These are phyloP conservation scores for Drosophila cognata DNA, from an alignment of 2,888 invertebrate genomes.

Conservation along the genomic window DNA sequence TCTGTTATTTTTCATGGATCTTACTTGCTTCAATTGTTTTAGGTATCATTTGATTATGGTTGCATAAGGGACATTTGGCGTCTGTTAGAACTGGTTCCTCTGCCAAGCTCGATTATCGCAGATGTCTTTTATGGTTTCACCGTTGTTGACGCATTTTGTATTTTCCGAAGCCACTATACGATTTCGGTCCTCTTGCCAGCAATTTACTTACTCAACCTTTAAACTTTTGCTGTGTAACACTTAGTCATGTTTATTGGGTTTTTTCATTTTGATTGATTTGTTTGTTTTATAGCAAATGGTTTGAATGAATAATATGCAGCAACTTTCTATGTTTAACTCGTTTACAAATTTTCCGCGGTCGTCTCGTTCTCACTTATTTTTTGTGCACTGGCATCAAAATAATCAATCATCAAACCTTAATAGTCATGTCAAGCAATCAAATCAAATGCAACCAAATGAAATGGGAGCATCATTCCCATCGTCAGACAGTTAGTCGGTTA, in stretches of 20 bases:
- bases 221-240: background rate
- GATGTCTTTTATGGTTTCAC: background rate
- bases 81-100: background rate
- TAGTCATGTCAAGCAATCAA: constrained; percentile 56
- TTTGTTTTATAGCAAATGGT: background rate
- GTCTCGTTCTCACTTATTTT: background rate
- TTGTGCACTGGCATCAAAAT: constrained; percentile 22
- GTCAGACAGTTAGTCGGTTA: constrained; percentile 10
- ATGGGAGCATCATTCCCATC: constrained; percentile 20
- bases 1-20: background rate
- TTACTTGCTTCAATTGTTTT: background rate
- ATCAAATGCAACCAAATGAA: constrained; percentile 62
- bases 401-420: constrained; percentile 72
- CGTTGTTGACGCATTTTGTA: background rate
- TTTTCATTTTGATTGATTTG: background rate
- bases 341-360: background rate
- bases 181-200: background rate
- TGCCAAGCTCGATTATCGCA: background rate
- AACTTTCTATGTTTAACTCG: background rate
- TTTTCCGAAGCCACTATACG: background rate
- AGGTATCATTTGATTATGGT: background rate
- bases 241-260: background rate
- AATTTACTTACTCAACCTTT: background rate
- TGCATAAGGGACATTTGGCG: background rate
- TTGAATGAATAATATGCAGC: background rate